A percentile compares a stretch with the other conserved stretches of the same genome.
Evolutionary conservation across 2,113 vertebrate genomes (phyloP).

Genomic region (Cinclus cinclus): DNA sequence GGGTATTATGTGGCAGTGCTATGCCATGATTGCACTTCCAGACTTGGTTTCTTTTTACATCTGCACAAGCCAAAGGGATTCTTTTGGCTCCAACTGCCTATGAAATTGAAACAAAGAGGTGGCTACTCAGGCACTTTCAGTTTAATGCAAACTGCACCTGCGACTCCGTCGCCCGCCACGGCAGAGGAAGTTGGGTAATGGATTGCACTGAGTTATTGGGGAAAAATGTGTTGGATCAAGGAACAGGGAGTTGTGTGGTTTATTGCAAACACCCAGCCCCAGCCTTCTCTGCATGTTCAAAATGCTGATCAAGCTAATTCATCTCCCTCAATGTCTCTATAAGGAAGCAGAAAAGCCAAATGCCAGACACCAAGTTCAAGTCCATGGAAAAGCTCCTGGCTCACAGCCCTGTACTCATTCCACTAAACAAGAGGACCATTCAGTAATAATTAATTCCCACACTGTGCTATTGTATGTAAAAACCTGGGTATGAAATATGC

Average conservation of each 20-base stretch:
- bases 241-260: neutral
- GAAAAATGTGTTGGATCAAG: neutral
- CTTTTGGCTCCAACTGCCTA: constrained; percentile 16
- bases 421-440: constrained; percentile 50
- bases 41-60: constrained; percentile 28
- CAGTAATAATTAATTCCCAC: constrained; percentile 58
- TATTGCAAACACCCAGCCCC: neutral
- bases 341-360: constrained; percentile 64
- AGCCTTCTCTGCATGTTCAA: constrained; percentile 6
- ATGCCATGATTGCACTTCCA: neutral
- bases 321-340: constrained; percentile 43
- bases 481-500: constrained; percentile 45
- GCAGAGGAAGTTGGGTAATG: neutral
- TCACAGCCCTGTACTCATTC: constrained; percentile 44
- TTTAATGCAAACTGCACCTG: constrained; percentile 6
- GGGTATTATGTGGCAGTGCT: neutral
- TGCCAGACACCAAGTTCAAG: constrained; percentile 50
- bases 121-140: neutral
- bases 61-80: neutral
- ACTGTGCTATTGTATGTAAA: constrained; percentile 64
- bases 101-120: constrained; percentile 40
- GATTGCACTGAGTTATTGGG: neutral
- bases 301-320: constrained; percentile 58
- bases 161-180: neutral
- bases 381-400: constrained; percentile 54